Base-by-base conservation (phyloP, 2,888 invertebrate genomes). In the Willowsia nigromaculata region DNA sequence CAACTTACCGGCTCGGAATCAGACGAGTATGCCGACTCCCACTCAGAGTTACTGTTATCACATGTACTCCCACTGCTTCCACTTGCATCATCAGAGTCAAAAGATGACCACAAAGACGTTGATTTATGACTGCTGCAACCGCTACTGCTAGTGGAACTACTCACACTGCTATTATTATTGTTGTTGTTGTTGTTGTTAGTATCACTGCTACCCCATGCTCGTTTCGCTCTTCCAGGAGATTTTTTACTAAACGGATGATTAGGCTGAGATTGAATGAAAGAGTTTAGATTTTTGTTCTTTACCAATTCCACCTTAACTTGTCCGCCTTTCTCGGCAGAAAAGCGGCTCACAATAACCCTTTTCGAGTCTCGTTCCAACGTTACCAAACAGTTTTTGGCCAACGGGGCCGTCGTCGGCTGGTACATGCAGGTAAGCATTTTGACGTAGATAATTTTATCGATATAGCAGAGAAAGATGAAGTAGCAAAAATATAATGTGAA, bases 341-440 rank as follows among this genome's bases (percentile, higher is more conserved):
- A 92, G 82, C 92, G 91, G 68, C 92, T 92, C 85, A 92, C 90
- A 74, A 92, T 91, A 15, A 92, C 92, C 89, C 92, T 92, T 87
- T 92, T 92, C 9, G 90, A 89, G 83, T 92, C 91, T 25, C 85
- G 84, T 43, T 92, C 92, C 65, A 91, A 83, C 65, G 90, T 92
- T 37, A 92, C 91, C 68, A 92, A 62, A 71, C 91, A 92, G 89
- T 91, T 92, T 84, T 91, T 92, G 76, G 85, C 85, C 93, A 93
- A 95, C 94, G 83, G 59, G 62, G 76, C 30, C 78, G 82, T 78
- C 71, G 88, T 30, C 94, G 96, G 96, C 93, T 96, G 96, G 94
- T 96, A 96, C 92, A 96, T 95, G 94, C 96, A 96, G 93, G 95
- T 95, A 94, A 96, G 94, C 96, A 96, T 96, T 81, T 25, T 76